Evolutionary conservation across 2,113 vertebrate species (phyloP).

Genomic region (Carassius carassius): DNA sequence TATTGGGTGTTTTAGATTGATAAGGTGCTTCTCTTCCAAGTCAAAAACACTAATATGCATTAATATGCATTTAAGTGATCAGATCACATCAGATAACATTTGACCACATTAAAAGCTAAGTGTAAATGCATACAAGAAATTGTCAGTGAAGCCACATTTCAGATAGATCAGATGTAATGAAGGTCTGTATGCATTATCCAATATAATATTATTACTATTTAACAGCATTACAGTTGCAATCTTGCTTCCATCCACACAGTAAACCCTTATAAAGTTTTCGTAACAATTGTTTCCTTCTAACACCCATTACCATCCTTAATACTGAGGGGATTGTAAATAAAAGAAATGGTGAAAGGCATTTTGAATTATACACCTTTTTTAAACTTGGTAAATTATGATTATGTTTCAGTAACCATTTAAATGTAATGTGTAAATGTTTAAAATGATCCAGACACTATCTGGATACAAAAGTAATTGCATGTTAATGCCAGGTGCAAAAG

Average conservation of each 20-base stretch:
- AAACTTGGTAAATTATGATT: background rate
- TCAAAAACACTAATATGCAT: background rate
- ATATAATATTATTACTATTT: background rate
- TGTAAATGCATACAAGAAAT: background rate
- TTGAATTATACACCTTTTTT: no score
- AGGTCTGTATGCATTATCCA: background rate
- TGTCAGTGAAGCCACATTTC: background rate
- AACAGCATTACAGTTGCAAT: background rate
- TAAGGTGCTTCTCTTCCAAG: background rate
- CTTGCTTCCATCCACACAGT: background rate
- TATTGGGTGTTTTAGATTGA: background rate
- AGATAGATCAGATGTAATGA: background rate
- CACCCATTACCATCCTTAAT: background rate
- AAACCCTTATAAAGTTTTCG: background rate
- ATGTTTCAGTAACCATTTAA: background rate
- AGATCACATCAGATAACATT: background rate
- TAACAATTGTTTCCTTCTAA: background rate
- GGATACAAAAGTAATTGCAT: no score
- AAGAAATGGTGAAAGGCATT: background rate
- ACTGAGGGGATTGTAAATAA: background rate
- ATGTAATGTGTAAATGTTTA: background rate
- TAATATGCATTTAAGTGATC: background rate
- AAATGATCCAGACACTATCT: background rate
- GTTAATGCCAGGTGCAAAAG: no score
- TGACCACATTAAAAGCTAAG: background rate